Conservation (phyloP, 2,797 vertebrate species). For the Pelobates cultripes region DNA sequence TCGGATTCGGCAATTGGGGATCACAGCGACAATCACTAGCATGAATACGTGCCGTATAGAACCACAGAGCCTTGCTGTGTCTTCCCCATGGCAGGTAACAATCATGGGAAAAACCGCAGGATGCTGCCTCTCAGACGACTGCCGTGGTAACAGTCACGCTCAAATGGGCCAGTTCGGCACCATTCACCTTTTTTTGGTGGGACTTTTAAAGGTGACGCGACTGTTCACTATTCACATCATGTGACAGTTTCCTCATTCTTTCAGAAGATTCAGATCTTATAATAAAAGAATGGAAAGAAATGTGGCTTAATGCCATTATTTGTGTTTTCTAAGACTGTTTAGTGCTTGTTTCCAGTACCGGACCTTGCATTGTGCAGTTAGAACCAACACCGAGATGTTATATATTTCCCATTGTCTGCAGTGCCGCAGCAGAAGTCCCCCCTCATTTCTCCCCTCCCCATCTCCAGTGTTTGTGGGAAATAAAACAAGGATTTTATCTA, state of each 20-base stretch:
- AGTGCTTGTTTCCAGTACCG: too few species aligned
- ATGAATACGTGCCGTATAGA: too few species aligned
- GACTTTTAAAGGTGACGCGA: too few species aligned
- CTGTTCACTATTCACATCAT: neutral
- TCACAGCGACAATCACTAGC: too few species aligned
- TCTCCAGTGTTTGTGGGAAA: neutral
- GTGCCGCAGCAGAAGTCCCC: neutral
- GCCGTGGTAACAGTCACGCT: neutral
- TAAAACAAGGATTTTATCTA: slow-evolving; percentile 39
- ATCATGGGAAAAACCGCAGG: neutral
- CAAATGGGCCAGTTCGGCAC: too few species aligned
- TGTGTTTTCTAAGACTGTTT: too few species aligned
- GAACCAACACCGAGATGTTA: too few species aligned
- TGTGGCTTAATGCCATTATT: too few species aligned
- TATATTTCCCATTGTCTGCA: neutral
- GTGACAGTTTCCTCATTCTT: neutral
- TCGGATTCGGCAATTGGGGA: too few species aligned
- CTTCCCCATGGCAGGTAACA: neutral
- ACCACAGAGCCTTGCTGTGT: too few species aligned
- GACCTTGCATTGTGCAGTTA: too few species aligned
- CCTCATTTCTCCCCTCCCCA: neutral
- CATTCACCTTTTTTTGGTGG: too few species aligned
- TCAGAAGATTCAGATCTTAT: neutral
- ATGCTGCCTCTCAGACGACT: neutral
- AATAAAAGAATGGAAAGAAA: neutral